A percentile compares a stretch with the other conserved stretches of the same genome.
phyloP scores from a whole-genome alignment of 30 jellyfish, hydroid and myxozoan genomes.

The Aurelia sp. region DNA sequence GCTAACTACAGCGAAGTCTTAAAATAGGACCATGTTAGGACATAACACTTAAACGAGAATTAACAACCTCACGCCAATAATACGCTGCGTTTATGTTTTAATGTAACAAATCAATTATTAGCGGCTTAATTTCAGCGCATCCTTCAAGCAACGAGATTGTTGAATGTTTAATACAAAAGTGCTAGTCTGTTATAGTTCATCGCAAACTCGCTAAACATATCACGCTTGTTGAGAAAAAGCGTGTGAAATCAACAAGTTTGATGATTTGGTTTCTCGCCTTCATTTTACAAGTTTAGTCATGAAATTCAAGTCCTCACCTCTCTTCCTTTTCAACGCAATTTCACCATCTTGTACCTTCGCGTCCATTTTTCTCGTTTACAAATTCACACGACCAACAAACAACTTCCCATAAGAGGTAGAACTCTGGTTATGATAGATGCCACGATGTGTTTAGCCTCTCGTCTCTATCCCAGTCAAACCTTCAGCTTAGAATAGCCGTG shows the following conservation, averaged over 20 bases:
- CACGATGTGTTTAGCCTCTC: too few species aligned
- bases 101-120: conserved; percentile 13
- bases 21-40: too few species aligned
- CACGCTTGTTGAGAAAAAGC: conserved; percentile 1
- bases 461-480: too few species aligned
- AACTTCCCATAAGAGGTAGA: too few species aligned
- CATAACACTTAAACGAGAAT: not conserved
- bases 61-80: not conserved
- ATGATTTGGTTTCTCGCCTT: conserved; percentile 71
- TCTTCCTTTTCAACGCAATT: conserved; percentile 62
- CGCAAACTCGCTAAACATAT: conserved; percentile 18
- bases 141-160: conserved; percentile 15
- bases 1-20: too few species aligned
- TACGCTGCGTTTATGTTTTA: not conserved
- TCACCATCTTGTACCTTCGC: not conserved
- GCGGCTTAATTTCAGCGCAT: conserved; percentile 30
- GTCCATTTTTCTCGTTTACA: conserved; percentile 21
- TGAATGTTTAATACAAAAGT: conserved; percentile 51
- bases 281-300: conserved; percentile 25
- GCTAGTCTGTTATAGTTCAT: conserved; percentile 54
- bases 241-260: conserved; percentile 68
- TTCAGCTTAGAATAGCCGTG: too few species aligned
- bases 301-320: conserved; percentile 43
- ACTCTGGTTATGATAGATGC: too few species aligned
- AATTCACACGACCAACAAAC: not conserved